Conservation (phyloP, 2,113 vertebrate genomes). For the Lampris megalopsis region DNA sequence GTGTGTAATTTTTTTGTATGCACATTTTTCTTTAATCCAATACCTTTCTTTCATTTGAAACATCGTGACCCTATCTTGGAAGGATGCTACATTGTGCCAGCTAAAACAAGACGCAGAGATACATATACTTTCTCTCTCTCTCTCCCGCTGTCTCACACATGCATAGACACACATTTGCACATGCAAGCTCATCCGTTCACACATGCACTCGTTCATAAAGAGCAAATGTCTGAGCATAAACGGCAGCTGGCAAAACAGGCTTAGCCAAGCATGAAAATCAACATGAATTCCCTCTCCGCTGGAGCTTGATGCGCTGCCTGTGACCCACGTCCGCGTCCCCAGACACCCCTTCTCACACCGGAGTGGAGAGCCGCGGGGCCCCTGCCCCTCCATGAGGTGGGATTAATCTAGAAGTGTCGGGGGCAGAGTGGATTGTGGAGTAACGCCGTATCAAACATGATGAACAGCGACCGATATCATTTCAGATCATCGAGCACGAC, state of each 20-base stretch:
- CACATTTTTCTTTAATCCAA: neutral
- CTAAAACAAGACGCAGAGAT: constrained; percentile 52
- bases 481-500: neutral
- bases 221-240: constrained; percentile 71
- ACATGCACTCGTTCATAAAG: constrained; percentile 53
- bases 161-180: neutral
- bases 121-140: neutral
- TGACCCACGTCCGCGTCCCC: constrained; percentile 58
- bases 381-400: constrained; percentile 30
- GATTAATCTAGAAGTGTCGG: constrained; percentile 45
- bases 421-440: constrained; percentile 26
- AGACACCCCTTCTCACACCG: constrained; percentile 58
- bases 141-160: no score
- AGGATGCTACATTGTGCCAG: constrained; percentile 37
- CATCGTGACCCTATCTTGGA: constrained; percentile 28
- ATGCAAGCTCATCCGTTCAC: neutral
- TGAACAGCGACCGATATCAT: constrained; percentile 3
- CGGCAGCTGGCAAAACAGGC: constrained; percentile 80
- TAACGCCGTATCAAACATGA: neutral
- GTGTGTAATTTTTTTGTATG: constrained; percentile 10
- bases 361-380: constrained; percentile 22
- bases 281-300: constrained; percentile 71
- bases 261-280: constrained; percentile 75
- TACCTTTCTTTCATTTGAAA: constrained; percentile 19
- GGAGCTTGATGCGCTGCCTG: constrained; percentile 65